Base-by-base conservation (phyloP, 2,888 invertebrate genomes). In the Stenolophus ochropezus region DNA sequence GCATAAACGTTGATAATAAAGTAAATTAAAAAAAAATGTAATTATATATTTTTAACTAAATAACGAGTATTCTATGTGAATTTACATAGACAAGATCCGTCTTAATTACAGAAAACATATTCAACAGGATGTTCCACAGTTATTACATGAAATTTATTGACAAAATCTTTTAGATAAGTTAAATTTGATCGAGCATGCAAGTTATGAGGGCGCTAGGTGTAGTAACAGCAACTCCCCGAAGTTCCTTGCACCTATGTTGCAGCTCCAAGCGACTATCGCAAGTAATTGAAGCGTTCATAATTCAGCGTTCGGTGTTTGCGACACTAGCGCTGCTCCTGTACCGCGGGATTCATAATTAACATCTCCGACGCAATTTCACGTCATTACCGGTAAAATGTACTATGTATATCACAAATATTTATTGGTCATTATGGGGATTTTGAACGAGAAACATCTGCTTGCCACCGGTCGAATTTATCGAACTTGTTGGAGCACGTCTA, bases 341-440 rank as follows among this genome's bases (percentile, higher is more conserved):
- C 33, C 75, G 21, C 49, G 81, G 75, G 81, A 75, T 58, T 61
- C 51, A 74, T 81, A 81, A 81, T 81, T 81, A 75, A 81, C 75
- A 81, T 81, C 65, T 18, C 25, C 25, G 47, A 75, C 74, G 61
- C 74, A 74, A 73, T 81, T 81, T 42, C 42, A 75, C 51, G 74
- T 75, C 74, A 75, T 81, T 75, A 65, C 65, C 23, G 53, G 49
- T 75, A 74, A 75, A 81, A 81, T 49, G 61, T 61, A 65, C 51
- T 33, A 81, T 58, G 81, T 81, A 61, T 65, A 25, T 58, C 51
- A 49, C 81, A 65, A 75, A 81, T 81, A 81, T 81, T 81, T 81
- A 81, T 81, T 81, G 74, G 75, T 58, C 74, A 81, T 81, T 81
- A 81, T 18, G 18, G 51, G 65, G 65, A 69, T 69, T 69, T 16